phyloP scores from a whole-genome alignment of 2,888 invertebrate species.

The Venusia cambrica region DNA sequence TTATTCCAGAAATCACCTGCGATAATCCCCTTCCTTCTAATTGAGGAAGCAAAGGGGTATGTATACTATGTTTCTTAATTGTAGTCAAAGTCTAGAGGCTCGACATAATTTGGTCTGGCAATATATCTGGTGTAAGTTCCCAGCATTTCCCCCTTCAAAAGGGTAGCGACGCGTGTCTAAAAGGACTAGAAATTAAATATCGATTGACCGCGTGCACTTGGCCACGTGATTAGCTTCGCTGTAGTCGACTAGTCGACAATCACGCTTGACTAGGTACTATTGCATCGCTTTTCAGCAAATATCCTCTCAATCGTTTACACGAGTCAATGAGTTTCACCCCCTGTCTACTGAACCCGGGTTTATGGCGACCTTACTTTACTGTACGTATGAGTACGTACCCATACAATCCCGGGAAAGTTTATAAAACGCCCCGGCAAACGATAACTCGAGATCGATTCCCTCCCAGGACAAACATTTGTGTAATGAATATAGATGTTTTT shows the following conservation, averaged over 20 bases:
- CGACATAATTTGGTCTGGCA: too few relatives aligned
- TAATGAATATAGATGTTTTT: too few relatives aligned
- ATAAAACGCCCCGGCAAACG: slow-evolving; percentile 9
- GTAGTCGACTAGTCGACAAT: slow-evolving; percentile 36
- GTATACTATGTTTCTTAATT: too few relatives aligned
- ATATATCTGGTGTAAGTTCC: slow-evolving; percentile 3
- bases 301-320: slow-evolving; percentile 58
- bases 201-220: slow-evolving; percentile 58
- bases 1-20: too few relatives aligned
- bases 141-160: slow-evolving; percentile 33
- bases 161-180: slow-evolving; percentile 37
- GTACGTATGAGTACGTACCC: too few relatives aligned
- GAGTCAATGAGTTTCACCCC: slow-evolving; percentile 63
- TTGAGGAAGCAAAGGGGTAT: too few relatives aligned
- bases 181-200: slow-evolving; percentile 50
- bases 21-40: too few relatives aligned
- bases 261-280: slow-evolving; percentile 65
- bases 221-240: slow-evolving; percentile 49
- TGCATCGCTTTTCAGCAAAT: slow-evolving; percentile 59
- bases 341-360: slow-evolving; percentile 21
- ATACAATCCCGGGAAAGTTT: too few relatives aligned
- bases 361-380: slow-evolving; percentile 17
- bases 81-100: too few relatives aligned
- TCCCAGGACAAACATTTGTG: too few relatives aligned
- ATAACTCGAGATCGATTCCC: too few relatives aligned